Base-by-base conservation (phyloP, 1,140 invertebrate genomes). In the Cydia pomonella region DNA sequence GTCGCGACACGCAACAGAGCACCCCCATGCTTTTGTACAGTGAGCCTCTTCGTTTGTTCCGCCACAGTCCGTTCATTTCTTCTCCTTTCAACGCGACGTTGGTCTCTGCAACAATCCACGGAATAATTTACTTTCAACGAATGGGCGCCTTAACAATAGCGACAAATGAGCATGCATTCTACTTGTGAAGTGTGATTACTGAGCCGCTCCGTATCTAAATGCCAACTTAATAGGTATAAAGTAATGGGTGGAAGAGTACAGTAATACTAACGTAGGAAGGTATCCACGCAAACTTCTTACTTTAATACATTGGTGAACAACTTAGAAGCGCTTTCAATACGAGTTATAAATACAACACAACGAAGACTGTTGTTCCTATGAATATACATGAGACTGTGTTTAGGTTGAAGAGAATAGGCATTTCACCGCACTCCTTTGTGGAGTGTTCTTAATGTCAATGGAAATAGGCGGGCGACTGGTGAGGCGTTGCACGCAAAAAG, bases 11-110 rank as follows among this genome's bases (percentile, higher is more conserved):
- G 83, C 95, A 95, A 90, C 95, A 95, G n/a, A 95, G 92, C n/a
- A 95, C 93, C 75, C 94, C 94, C 94, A 95, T 95, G 85, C 95
- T 95, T 88, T 95, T 95, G 92, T 95, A 95, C 77, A 95, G 87
- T 12, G 94, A 95, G 81, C 94, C 94, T 86, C 94, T 92, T 76
- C 94, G 90, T 82, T 95, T 95, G 77, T 93, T 93, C 83, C 94
- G 91, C 94, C 94, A 95, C 76, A 94, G 92, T 59, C 93, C 94
- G 83, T 93, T 94, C 53, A 93, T 90, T 76, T 95, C 95, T 74
- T 94, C 94, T 23, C 93, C 93, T 84, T 93, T 94, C 64, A 94
- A 86, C 3, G 94, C 94, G 73, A 94, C 89, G 79, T 92, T 94
- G 73, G 89, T 93, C 84, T 94, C 94, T 95, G 89, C 77, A 93